phyloP scores from a whole-genome alignment of 2,888 invertebrate species.

The Nasonia oneida region DNA sequence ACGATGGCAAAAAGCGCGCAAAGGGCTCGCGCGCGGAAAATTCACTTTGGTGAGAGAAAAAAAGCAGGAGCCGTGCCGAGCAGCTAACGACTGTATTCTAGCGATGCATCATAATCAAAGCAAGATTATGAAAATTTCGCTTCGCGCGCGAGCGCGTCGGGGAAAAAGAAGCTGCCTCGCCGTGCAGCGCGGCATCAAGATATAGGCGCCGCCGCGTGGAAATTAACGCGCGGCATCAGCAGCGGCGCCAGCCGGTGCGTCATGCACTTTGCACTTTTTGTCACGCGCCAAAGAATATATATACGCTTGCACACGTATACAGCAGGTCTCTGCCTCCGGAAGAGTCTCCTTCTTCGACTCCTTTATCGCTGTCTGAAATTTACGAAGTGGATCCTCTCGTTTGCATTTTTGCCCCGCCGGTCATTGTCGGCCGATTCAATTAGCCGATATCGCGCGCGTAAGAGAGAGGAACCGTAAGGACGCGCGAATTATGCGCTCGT shows the following conservation, averaged over 20 bases:
- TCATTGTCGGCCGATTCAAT: conserved; percentile 13
- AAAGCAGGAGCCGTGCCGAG: background rate
- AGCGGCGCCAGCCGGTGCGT: conserved; percentile 38
- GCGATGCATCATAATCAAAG: conserved; percentile 56
- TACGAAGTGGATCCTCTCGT: background rate
- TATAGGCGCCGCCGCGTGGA: conserved; percentile 28
- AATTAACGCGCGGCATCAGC: conserved; percentile 42
- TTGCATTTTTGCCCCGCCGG: background rate
- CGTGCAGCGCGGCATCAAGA: conserved; percentile 22
- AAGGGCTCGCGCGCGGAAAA: conserved; percentile 35
- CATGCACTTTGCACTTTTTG: conserved; percentile 55
- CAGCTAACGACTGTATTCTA: conserved; percentile 14
- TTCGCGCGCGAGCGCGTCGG: background rate
- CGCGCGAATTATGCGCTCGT: background rate
- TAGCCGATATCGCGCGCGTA: conserved; percentile 6
- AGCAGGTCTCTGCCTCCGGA: background rate
- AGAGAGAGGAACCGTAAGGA: conserved; percentile 1
- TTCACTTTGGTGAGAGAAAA: conserved; percentile 30
- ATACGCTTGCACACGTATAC: background rate
- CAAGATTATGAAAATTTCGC: conserved; percentile 53
- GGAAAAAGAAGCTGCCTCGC: conserved; percentile 12
- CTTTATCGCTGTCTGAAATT: background rate
- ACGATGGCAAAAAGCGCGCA: background rate
- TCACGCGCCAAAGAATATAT: background rate
- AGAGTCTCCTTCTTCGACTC: background rate